These are phyloP conservation scores for Argyresthia goedartella DNA, from an alignment of 2,888 invertebrate genomes.

Conservation along the genomic window DNA sequence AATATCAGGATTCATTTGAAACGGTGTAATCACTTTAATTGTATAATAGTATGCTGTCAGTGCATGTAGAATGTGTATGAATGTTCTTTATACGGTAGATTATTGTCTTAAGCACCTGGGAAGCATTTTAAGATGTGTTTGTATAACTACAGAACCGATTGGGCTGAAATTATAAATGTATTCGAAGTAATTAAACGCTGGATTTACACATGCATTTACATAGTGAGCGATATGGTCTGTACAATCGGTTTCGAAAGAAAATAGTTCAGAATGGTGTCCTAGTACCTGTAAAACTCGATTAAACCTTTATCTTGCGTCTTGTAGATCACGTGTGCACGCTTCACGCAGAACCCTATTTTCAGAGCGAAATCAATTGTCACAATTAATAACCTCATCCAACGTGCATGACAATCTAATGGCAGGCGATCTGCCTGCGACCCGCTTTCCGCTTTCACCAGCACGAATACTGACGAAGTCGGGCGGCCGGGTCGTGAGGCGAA, in stretches of 20 bases:
- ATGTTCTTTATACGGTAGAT: background rate
- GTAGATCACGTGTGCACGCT: background rate
- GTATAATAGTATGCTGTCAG: constrained; percentile 40
- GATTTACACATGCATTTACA: no score
- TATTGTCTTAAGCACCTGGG: background rate
- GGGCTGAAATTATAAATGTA: background rate
- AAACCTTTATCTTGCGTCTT: no score
- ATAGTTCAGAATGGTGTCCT: no score
- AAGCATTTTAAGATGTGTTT: background rate
- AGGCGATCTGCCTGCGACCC: constrained; percentile 55
- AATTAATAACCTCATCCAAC: constrained; percentile 63
- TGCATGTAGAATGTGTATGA: constrained; percentile 13
- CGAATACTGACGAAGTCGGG: constrained; percentile 41
- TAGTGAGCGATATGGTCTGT: no score
- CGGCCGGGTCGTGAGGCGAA: constrained; percentile 62
- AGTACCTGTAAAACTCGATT: no score
- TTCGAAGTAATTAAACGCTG: no score
- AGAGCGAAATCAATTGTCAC: constrained; percentile 45
- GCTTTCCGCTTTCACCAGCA: constrained; percentile 66
- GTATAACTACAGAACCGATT: background rate
- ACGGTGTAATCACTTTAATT: constrained; percentile 47
- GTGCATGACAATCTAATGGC: constrained; percentile 66
- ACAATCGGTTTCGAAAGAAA: background rate
- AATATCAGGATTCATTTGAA: constrained; percentile 30
- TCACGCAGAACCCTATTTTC: constrained; percentile 12